Evolutionary conservation across 2,888 invertebrate genomes (phyloP), one percentile per base, ranked within the genome.

Genomic region (Priocnemis perturbator): DNA sequence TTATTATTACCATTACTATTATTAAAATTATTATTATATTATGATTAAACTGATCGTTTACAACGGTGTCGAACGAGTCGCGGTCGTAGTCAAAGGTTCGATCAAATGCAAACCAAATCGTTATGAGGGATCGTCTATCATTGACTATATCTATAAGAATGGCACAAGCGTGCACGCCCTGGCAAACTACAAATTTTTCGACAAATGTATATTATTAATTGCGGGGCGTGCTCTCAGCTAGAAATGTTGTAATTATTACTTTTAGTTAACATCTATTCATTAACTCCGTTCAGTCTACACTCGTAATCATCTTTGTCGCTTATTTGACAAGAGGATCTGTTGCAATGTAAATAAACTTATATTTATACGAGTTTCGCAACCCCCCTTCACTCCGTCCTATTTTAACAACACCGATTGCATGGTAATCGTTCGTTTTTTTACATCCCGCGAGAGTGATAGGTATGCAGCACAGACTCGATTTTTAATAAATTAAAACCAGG

Each of bases 291-390:
- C 80, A 83, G 74, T 85, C 82, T 83, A 85, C 83, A 85, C 83
- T 81, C 81, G 83, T 87, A 84, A 84, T 85, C 77, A 77, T 81
- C 81, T 83, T 85, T 83, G 85, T 85, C 84, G 78, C 73, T 79
- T 82, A 82, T 82, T 81, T 82, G 83, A 83, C 84, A 83, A 83
- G 74, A 84, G 85, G 78, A 85, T 84, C 84, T 86, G 87, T 88
- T 88, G 85, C 85, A 87, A 87, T 88, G 88, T 88, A 88, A 88
- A 88, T 88, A 88, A 88, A 88, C 88, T 85, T 88, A 88, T 87
- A 88, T 87, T 88, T 88, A 88, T 88, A 88, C 84, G 83, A 87
- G 73, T 61, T 21, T 47, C n/a, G 60, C 37, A 7, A 37, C 7
- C 37, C 37, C 26, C 37, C 3, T 59, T 48, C 26, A 58, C 3